A percentile compares a stretch with the other conserved stretches of the same genome.
These are phyloP conservation scores for Coranthus polyacanthus DNA, from an alignment of 2,797 vertebrate species.

Conservation along the genomic window DNA sequence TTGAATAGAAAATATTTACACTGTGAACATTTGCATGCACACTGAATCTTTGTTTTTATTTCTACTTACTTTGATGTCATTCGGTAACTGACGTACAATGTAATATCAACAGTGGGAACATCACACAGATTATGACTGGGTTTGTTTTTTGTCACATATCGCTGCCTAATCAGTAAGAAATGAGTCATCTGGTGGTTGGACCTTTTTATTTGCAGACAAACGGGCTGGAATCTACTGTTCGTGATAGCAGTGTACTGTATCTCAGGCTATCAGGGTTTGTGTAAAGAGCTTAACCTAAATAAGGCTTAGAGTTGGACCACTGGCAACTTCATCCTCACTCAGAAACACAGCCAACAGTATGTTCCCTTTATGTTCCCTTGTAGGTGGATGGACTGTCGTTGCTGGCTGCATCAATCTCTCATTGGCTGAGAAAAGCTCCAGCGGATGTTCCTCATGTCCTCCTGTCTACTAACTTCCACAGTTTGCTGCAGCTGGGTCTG, in stretches of 20 bases:
- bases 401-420: constrained; percentile 90
- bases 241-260: constrained; percentile 7
- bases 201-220: constrained; percentile 6
- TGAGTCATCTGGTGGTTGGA: background rate
- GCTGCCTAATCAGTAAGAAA: background rate
- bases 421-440: constrained; percentile 88
- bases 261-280: constrained; percentile 18
- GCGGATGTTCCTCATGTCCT: constrained; percentile 89
- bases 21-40: too few relatives aligned
- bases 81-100: too few relatives aligned
- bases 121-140: background rate
- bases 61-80: too few relatives aligned
- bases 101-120: background rate
- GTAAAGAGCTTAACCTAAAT: constrained; percentile 35
- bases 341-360: background rate
- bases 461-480: constrained; percentile 96
- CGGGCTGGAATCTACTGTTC: background rate
- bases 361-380: constrained; percentile 18
- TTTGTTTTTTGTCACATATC: constrained; percentile 7
- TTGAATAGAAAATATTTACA: too few relatives aligned
- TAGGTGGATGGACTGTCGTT: constrained; percentile 94
- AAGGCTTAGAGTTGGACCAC: background rate
- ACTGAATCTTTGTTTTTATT: too few relatives aligned
- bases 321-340: background rate
- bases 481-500: constrained; percentile 91